Conservation (phyloP, 2,797 vertebrate species). For the Pelodytes ibericus region DNA sequence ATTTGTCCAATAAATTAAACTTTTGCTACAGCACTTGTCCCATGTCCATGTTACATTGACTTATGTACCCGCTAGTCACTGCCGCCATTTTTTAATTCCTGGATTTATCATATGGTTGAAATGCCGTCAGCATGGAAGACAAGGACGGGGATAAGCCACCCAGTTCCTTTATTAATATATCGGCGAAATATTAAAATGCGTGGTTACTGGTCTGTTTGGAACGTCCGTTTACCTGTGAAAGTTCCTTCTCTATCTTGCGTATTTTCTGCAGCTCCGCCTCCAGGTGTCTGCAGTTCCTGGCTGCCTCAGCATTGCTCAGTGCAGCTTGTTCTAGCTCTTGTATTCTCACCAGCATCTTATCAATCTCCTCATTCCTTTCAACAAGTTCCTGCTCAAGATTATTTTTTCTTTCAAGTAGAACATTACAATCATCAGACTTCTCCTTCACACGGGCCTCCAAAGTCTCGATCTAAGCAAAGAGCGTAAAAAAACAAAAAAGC, state of each 20-base stretch:
- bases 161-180: too few relatives aligned
- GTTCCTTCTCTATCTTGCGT: slow-evolving; percentile 75
- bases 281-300: slow-evolving; percentile 68
- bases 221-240: slow-evolving; percentile 83
- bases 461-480: slow-evolving; percentile 91
- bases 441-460: slow-evolving; percentile 85
- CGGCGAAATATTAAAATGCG: too few relatives aligned
- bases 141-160: too few relatives aligned
- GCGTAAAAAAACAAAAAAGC: too few relatives aligned
- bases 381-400: slow-evolving; percentile 76
- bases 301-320: slow-evolving; percentile 63
- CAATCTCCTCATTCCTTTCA: slow-evolving; percentile 85
- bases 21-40: too few relatives aligned
- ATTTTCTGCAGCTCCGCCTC: slow-evolving; percentile 84
- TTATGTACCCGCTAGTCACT: too few relatives aligned
- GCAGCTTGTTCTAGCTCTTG: slow-evolving; percentile 77
- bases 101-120: too few relatives aligned
- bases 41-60: too few relatives aligned
- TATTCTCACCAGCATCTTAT: slow-evolving; percentile 78
- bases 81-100: too few relatives aligned
- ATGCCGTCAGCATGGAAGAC: too few relatives aligned
- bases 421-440: slow-evolving; percentile 81
- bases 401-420: slow-evolving; percentile 80
- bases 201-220: too few relatives aligned
- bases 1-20: too few relatives aligned